These are phyloP conservation scores for Phaethornis superciliosus DNA, from an alignment of 2,113 vertebrate genomes.

Conservation along the genomic window DNA sequence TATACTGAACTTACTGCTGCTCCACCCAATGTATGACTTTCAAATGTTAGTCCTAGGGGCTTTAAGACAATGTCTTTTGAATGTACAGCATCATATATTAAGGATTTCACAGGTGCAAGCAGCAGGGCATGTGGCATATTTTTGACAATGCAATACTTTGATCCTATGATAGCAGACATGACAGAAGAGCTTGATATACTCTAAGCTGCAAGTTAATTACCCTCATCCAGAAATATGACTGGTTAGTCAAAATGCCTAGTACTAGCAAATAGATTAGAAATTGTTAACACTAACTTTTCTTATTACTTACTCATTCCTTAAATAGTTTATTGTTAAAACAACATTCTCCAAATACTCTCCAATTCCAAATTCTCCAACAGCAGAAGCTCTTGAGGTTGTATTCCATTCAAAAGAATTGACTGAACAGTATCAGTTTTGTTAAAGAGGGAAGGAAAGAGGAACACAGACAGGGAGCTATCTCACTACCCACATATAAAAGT, in stretches of 20 bases:
- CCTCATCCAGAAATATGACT: background rate
- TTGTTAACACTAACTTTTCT: background rate
- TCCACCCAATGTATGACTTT: background rate
- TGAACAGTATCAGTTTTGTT: background rate
- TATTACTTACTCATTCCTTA: background rate
- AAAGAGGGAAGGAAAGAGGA: background rate
- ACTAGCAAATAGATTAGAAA: background rate
- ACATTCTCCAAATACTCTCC: no score
- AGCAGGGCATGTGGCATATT: background rate
- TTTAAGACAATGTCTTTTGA: background rate
- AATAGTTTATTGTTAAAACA: background rate
- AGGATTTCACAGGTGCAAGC: background rate
- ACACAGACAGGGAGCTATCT: background rate
- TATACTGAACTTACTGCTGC: background rate
- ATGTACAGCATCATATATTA: background rate
- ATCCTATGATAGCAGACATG: background rate
- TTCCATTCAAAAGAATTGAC: background rate
- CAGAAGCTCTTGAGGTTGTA: background rate
- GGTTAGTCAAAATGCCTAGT: background rate
- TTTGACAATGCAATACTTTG: background rate
- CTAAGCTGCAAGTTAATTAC: background rate
- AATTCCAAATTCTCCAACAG: background rate
- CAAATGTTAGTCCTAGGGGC: background rate
- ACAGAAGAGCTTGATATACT: background rate
- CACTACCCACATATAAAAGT: background rate